Conservation (phyloP, 2,113 vertebrate genomes). For the Capricornis sumatraensis region DNA sequence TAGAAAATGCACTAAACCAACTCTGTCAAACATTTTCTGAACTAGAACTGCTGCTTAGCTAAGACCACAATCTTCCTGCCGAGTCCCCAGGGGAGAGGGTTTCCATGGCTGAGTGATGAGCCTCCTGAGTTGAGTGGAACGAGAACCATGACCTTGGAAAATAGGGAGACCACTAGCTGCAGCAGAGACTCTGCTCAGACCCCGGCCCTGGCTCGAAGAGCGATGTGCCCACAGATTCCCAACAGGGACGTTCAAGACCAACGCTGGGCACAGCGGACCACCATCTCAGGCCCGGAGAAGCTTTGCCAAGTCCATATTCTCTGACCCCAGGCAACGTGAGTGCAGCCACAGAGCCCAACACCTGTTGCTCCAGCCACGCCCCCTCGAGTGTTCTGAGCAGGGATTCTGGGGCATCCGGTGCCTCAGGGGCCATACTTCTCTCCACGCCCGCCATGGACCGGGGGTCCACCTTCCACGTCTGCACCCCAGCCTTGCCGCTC, state of each 20-base stretch:
- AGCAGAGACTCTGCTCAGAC: background rate
- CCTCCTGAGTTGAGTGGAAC: background rate
- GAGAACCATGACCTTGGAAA: conserved; percentile 46
- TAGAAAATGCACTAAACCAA: conserved; percentile 64
- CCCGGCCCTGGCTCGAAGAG: background rate
- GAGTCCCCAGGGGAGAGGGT: conserved; percentile 51
- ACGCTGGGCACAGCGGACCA: conserved; percentile 2
- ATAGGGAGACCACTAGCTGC: conserved; percentile 46
- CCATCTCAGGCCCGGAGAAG: background rate
- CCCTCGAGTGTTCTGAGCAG: background rate
- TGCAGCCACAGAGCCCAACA: background rate
- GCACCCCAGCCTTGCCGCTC: accelerated
- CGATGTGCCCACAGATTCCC: background rate
- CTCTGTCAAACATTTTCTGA: conserved; percentile 35
- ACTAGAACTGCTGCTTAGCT: conserved; percentile 55
- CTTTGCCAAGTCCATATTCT: background rate
- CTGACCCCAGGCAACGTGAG: background rate
- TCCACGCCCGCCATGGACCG: background rate
- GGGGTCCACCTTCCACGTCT: background rate
- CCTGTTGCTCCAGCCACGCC: background rate
- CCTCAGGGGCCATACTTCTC: background rate
- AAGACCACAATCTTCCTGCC: conserved; percentile 60
- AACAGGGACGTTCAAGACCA: background rate
- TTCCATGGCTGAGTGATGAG: conserved; percentile 54
- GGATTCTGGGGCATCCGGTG: background rate